Evolutionary conservation across 2,888 invertebrate genomes (phyloP).

Genomic region (Epinotia demarniana): DNA sequence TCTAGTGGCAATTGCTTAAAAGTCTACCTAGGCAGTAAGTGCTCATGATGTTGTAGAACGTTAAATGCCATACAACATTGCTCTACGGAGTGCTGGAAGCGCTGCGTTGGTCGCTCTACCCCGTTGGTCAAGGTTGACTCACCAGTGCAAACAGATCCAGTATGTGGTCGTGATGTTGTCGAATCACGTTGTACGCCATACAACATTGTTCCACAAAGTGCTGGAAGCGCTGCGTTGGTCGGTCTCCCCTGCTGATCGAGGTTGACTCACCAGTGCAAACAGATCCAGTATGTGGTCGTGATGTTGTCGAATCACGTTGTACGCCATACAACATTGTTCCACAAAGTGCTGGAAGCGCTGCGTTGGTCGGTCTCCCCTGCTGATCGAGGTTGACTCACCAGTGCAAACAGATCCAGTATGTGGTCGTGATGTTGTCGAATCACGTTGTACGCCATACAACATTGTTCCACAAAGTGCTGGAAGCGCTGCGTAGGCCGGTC

Average conservation of each 20-base stretch:
- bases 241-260: slow-evolving; percentile 98
- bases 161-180: slow-evolving; percentile 95
- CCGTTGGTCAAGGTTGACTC: neutral
- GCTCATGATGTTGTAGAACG: neutral
- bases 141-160: slow-evolving; percentile 91
- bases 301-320: slow-evolving; percentile 96
- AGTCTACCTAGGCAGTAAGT: neutral
- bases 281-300: slow-evolving; percentile 95
- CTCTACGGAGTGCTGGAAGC: no score
- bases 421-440: slow-evolving; percentile 96
- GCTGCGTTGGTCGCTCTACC: no score
- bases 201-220: slow-evolving; percentile 99
- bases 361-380: slow-evolving; percentile 96
- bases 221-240: slow-evolving; percentile 96
- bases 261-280: slow-evolving; percentile 83
- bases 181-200: slow-evolving; percentile 97
- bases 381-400: slow-evolving; percentile 64
- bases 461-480: slow-evolving; percentile 99
- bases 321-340: slow-evolving; percentile 99
- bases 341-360: slow-evolving; percentile 98
- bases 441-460: slow-evolving; percentile 98
- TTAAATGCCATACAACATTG: neutral
- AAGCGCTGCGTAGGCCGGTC: slow-evolving; percentile 96
- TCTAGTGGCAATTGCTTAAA: no score
- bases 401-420: slow-evolving; percentile 94